Percentiles rank a stretch among this genome's conserved stretches.
These are phyloP conservation scores for Conus canariensis DNA, from an alignment of 2,888 invertebrate species.

Conservation along the genomic window DNA sequence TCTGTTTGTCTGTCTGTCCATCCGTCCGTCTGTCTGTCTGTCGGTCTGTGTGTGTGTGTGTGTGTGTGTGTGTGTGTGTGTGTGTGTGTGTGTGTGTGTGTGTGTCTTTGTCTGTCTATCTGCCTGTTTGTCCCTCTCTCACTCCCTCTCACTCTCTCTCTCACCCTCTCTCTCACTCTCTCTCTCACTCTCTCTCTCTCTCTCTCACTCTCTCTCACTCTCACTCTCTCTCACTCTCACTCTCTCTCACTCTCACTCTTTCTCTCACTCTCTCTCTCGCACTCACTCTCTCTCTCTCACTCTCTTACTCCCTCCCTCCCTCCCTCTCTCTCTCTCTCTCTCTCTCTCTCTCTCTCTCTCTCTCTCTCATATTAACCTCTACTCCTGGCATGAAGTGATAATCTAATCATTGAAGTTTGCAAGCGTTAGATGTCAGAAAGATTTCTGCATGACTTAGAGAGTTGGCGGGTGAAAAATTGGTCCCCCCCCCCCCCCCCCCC, in stretches of 20 bases:
- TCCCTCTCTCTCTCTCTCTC: background rate
- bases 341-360: background rate
- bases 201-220: background rate
- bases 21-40: no score
- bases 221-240: background rate
- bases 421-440: no score
- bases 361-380: no score
- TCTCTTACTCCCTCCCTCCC: background rate
- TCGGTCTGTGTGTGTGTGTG: no score
- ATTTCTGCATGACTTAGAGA: no score
- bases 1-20: no score
- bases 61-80: no score
- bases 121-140: background rate
- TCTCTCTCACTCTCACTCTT: background rate
- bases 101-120: background rate
- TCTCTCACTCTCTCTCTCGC: background rate
- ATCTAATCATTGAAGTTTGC: no score
- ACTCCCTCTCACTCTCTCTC: background rate
- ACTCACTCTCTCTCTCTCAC: background rate
- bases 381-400: no score
- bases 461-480: no score
- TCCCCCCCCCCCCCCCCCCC: no score
- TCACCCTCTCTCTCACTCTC: background rate
- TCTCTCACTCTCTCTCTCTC: background rate
- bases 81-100: no score